phyloP scores from a whole-genome alignment of 2,888 invertebrate genomes.

The Agrilus biguttatus region DNA sequence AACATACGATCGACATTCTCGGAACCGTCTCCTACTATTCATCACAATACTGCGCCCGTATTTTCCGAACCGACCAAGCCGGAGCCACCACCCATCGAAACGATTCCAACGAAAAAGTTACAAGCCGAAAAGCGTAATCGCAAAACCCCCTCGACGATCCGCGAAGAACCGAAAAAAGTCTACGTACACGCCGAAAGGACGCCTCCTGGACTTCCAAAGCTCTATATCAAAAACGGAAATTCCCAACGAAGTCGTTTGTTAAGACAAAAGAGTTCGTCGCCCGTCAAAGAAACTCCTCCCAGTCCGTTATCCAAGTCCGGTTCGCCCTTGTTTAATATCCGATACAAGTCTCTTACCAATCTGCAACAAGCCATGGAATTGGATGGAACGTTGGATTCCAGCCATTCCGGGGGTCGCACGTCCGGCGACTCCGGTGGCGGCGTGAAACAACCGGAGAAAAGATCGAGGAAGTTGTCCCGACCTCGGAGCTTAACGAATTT shows the following conservation, averaged over 20 bases:
- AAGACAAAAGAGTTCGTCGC: constrained; percentile 57
- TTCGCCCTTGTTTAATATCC: constrained; percentile 63
- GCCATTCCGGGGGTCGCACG: constrained; percentile 75
- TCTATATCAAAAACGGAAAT: constrained; percentile 65
- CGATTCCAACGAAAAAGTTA: constrained; percentile 73
- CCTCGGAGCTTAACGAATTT: constrained; percentile 78
- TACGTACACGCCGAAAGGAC: constrained; percentile 42
- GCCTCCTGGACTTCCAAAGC: constrained; percentile 50
- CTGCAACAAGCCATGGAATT: constrained; percentile 58
- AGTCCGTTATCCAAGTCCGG: constrained; percentile 53
- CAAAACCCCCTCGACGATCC: constrained; percentile 41
- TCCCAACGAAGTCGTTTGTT: constrained; percentile 50
- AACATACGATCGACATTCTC: constrained; percentile 53
- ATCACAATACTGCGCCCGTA: constrained; percentile 27
- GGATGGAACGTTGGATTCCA: constrained; percentile 72
- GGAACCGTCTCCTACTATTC: constrained; percentile 34
- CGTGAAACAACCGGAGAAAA: constrained; percentile 68
- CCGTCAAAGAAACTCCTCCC: constrained; percentile 53
- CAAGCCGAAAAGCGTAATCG: constrained; percentile 61
- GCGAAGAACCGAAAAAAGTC: constrained; percentile 37
- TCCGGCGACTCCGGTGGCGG: constrained; percentile 66
- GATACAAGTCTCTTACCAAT: constrained; percentile 55
- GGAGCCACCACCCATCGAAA: constrained; percentile 84
- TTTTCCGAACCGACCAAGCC: constrained; percentile 44
- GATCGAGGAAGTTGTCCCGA: constrained; percentile 65